Evolutionary conservation across 2,888 invertebrate genomes (phyloP).

Genomic region (Celastrina argiolus): DNA sequence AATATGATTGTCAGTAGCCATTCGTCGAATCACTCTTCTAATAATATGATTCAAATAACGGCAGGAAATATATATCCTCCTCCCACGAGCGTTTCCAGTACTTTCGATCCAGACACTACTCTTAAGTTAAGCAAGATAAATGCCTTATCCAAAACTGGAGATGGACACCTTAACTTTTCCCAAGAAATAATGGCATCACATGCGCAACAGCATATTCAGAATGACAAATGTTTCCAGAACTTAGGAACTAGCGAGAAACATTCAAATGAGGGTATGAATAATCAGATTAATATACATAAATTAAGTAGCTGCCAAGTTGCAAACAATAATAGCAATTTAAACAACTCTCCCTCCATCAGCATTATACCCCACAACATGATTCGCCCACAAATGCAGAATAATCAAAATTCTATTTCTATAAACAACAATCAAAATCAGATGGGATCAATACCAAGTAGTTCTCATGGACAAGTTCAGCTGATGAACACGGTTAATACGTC

Average conservation of each 20-base stretch:
- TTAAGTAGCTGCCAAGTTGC: conserved; percentile 67
- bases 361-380: conserved; percentile 67
- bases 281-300: conserved; percentile 65
- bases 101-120: conserved; percentile 69
- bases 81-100: conserved; percentile 59
- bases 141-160: conserved; percentile 68
- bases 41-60: conserved; percentile 70
- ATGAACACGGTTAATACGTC: conserved; percentile 63
- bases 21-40: conserved; percentile 57
- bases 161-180: conserved; percentile 68
- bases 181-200: conserved; percentile 72
- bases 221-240: conserved; percentile 67
- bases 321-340: conserved; percentile 54
- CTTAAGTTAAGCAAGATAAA: conserved; percentile 70
- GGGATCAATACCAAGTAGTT: conserved; percentile 57
- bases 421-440: conserved; percentile 65
- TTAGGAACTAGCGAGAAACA: conserved; percentile 63
- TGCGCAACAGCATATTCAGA: conserved; percentile 65
- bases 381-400: conserved; percentile 58
- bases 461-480: conserved; percentile 63
- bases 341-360: conserved; percentile 59
- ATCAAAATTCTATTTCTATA: conserved; percentile 56
- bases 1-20: conserved; percentile 61
- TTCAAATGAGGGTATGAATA: conserved; percentile 50
- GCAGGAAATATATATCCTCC: conserved; percentile 70